Base-by-base conservation (phyloP, 2,888 invertebrate genomes). In the Cylloceria caligata region DNA sequence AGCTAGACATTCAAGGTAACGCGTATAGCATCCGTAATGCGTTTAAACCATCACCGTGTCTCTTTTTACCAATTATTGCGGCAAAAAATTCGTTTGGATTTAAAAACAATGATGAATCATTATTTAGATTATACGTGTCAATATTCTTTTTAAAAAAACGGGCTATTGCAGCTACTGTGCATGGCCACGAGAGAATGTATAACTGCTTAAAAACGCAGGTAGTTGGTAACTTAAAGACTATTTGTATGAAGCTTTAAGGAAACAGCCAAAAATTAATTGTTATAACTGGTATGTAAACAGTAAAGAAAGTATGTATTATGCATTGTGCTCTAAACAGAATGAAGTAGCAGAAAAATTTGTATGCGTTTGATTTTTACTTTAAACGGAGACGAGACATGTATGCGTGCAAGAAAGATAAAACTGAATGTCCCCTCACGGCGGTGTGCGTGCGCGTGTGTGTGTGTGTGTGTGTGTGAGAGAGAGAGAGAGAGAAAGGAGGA, bases 401-500 rank as follows among this genome's bases (percentile, higher is more conserved):
- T n/a, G n/a, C n/a, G n/a, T n/a, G n/a, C n/a, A n/a, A n/a, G n/a
- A n/a, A n/a, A n/a, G n/a, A n/a, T n/a, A n/a, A n/a, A n/a, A n/a
- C n/a, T n/a, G n/a, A n/a, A n/a, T n/a, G n/a, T n/a, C n/a, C n/a
- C n/a, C n/a, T n/a, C n/a, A n/a, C n/a, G n/a, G n/a, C n/a, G n/a
- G n/a, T n/a, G n/a, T n/a, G n/a, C n/a, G n/a, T n/a, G n/a, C n/a
- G n/a, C n/a, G n/a, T n/a, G n/a, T n/a, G n/a, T n/a, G n/a, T n/a
- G n/a, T n/a, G n/a, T n/a, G n/a, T n/a, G n/a, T n/a, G n/a, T n/a
- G n/a, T n/a, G n/a, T 19, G 39, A 64, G 39, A 78, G 30, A 60
- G 34, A 27, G 49, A 34, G 39, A 30, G 42, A 57, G 65, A 7
- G 5, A 34, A 27, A 69, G 45, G 19, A 39, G 34, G 57, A 74